Base-by-base conservation (phyloP, 2,888 invertebrate species). In the Drosophila formosana region DNA sequence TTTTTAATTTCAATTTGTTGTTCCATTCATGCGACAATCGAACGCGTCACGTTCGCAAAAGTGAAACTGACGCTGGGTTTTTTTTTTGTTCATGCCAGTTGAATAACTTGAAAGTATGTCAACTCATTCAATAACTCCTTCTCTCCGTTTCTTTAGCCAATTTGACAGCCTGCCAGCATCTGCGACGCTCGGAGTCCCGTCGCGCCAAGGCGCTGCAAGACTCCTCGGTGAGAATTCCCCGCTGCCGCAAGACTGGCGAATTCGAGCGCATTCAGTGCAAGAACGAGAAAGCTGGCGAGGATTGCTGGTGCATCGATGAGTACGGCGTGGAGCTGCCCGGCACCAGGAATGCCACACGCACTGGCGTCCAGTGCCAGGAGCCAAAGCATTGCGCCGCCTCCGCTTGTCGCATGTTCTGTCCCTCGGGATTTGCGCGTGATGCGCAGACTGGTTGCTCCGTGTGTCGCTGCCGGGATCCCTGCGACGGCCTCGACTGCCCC, bases 401-500 rank as follows among this genome's bases (percentile, higher is more conserved):
- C 80, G 96, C 96, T 0, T 97, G 97, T 88, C 94, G 97, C 45
- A 97, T 97, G 97, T 94, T 97, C 73, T 97, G 97, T 82, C 96
- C 97, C 0, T 94, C 96, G 64, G 97, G 97, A 39, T 97, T 97
- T 91, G 95, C 96, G 75, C 92, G 95, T 52, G 94, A 96, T 84
- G 93, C 94, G 45, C 80, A 93, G 13, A 94, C 94, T 3, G 97
- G 97, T 4, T 97, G 97, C 84, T 95, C 96, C 0, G 93, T 95
- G 47, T 97, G 97, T 92, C 95, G 95, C 88, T 97, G 97, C 86
- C 93, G 96, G 5, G 96, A 97, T 91, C 97, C 97, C 0, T 97
- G 97, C 84, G 94, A 95, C 18, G 94, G 94, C 0, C 92, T 97
- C 56, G 94, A 94, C 39, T 97, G 97, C 89, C 97, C 97, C 0